Evolutionary conservation across 2,888 invertebrate genomes (phyloP).

Genomic region (Selenia dentaria): DNA sequence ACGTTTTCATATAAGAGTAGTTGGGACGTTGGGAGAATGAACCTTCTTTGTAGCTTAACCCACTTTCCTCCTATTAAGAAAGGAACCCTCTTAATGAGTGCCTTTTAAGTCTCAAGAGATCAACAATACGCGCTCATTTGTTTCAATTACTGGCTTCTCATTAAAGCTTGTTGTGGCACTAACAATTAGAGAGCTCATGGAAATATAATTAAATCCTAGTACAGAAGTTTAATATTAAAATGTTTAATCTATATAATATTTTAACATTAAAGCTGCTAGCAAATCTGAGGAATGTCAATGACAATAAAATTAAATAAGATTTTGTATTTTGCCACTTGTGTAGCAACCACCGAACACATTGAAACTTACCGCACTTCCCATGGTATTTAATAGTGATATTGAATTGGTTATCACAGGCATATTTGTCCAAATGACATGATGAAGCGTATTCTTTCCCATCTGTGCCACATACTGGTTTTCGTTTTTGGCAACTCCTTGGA

Average conservation of each 20-base stretch:
- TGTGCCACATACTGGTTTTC: slow-evolving; percentile 94
- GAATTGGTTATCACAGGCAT: slow-evolving; percentile 89
- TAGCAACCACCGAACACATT: no score
- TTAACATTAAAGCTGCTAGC: no score
- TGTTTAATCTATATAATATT: no score
- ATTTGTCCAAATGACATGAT: slow-evolving; percentile 92
- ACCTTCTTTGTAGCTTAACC: slow-evolving; percentile 55
- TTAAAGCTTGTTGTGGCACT: slow-evolving; percentile 25
- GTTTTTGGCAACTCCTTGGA: slow-evolving; percentile 84
- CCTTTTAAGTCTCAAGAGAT: slow-evolving; percentile 62
- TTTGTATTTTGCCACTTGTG: no score
- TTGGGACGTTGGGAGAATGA: slow-evolving; percentile 51
- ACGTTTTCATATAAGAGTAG: slow-evolving; percentile 57
- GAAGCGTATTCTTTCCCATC: slow-evolving; percentile 95
- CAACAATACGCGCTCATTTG: slow-evolving; percentile 61
- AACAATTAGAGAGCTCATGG: background rate
- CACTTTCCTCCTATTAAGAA: slow-evolving; percentile 56
- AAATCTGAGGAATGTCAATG: no score
- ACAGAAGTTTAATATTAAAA: no score
- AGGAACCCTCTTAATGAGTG: slow-evolving; percentile 65
- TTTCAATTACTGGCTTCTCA: slow-evolving; percentile 46
- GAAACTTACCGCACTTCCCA: slow-evolving; percentile 94
- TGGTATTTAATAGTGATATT: slow-evolving; percentile 92
- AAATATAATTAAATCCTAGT: background rate
- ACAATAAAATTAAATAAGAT: no score